Conservation (phyloP, 1,140 invertebrate species). For the Drosophila orosa region DNA sequence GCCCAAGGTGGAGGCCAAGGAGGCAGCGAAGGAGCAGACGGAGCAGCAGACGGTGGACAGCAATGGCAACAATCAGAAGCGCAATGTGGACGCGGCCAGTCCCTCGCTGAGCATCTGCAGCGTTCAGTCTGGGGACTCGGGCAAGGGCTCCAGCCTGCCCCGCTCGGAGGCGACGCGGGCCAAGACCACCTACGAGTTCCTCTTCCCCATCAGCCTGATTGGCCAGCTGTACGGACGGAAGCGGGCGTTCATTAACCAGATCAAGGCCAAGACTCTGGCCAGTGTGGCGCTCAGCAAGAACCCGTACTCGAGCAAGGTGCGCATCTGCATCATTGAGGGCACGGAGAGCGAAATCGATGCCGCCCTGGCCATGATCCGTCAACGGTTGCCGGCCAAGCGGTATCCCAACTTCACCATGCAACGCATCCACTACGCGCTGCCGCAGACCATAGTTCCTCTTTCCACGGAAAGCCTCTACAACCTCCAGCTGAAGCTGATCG, state of each 20-base stretch:
- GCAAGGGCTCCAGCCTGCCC: conserved; percentile 82
- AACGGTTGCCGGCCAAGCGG: conserved; percentile 91
- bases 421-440: conserved; percentile 88
- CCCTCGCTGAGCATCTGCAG: conserved; percentile 83
- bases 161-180: conserved; percentile 75
- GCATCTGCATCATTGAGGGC: conserved; percentile 93
- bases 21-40: conserved; percentile 18
- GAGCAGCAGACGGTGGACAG: conserved; percentile 18
- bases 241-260: conserved; percentile 91
- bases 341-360: conserved; percentile 90
- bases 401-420: conserved; percentile 92
- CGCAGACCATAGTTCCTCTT: conserved; percentile 81
- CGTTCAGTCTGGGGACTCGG: conserved; percentile 80
- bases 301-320: conserved; percentile 88
- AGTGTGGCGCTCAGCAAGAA: conserved; percentile 92
- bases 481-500: conserved; percentile 89
- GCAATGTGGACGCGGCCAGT: conserved; percentile 77
- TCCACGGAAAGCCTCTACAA: conserved; percentile 76
- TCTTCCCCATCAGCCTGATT: conserved; percentile 91
- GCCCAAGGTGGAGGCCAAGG: conserved; percentile 21
- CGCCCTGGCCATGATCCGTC: conserved; percentile 92
- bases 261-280: conserved; percentile 91
- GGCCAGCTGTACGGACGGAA: conserved; percentile 94
- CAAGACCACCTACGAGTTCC: conserved; percentile 89
- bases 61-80: conserved; percentile 70